Evolutionary conservation across 2,113 vertebrate species (phyloP).

Genomic region (Oxygymnocypris stewartii): DNA sequence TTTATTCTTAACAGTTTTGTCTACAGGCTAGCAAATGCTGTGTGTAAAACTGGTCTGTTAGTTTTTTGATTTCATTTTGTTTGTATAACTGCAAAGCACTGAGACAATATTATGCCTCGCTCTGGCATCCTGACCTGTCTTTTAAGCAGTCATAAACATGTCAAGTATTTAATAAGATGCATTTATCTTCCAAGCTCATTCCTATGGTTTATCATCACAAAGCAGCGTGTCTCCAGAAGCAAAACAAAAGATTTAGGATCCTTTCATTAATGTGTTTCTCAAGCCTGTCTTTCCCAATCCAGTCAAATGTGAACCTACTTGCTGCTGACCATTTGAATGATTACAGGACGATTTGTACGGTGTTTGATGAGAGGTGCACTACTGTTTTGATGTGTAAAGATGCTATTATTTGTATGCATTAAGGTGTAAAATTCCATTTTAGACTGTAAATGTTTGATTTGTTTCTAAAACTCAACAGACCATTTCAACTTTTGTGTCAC

Average conservation of each 20-base stretch:
- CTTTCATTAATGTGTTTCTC: not conserved
- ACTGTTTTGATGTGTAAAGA: not conserved
- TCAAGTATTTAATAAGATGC: conserved; percentile 32
- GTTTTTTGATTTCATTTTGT: not conserved
- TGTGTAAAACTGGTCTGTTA: not conserved
- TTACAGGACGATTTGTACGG: not conserved
- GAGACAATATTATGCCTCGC: not conserved
- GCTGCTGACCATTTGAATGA: conserved; percentile 5
- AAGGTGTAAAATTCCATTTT: not conserved
- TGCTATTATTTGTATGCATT: not conserved
- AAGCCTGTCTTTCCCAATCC: not conserved
- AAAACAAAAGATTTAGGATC: conserved; percentile 13
- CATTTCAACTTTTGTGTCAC: not conserved
- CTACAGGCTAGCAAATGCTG: not conserved
- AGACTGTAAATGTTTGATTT: not conserved
- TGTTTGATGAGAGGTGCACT: not conserved
- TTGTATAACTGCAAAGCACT: conserved; percentile 14
- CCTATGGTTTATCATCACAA: conserved; percentile 14
- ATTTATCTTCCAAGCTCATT: conserved; percentile 17
- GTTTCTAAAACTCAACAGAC: not conserved
- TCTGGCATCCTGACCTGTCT: conserved; percentile 11
- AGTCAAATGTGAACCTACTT: conserved; percentile 3
- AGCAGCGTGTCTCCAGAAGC: not conserved
- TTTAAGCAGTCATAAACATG: conserved; percentile 31
- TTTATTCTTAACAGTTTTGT: not conserved